These are phyloP conservation scores for Agrochola circellaris DNA, from an alignment of 2,888 invertebrate genomes.

Conservation along the genomic window DNA sequence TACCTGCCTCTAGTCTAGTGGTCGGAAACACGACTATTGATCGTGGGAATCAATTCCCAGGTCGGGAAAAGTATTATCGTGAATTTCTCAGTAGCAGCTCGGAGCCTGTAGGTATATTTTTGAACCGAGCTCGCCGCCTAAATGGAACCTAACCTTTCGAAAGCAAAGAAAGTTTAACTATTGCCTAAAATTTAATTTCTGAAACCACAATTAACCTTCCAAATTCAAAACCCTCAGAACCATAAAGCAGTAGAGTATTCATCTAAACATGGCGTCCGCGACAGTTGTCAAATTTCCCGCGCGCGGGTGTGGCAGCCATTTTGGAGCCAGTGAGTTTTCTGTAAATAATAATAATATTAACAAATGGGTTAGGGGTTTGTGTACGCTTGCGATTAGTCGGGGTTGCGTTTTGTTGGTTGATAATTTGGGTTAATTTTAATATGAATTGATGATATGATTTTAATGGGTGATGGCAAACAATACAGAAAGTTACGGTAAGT, in stretches of 20 bases:
- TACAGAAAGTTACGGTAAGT: neutral
- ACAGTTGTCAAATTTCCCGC: conserved; percentile 84
- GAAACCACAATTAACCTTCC: conserved; percentile 9
- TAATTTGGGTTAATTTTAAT: conserved; percentile 32
- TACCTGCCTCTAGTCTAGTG: neutral
- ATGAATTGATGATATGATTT: neutral
- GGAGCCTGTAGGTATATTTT: neutral
- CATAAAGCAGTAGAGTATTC: conserved; percentile 35
- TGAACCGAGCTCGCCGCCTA: no score
- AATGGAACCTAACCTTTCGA: neutral
- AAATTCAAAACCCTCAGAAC: conserved; percentile 30
- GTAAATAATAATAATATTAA: conserved; percentile 58
- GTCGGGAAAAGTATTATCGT: no score
- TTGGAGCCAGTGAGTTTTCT: conserved; percentile 53
- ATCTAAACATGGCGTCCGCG: conserved; percentile 62
- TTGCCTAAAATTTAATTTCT: neutral
- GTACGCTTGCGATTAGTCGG: conserved; percentile 59
- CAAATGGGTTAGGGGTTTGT: conserved; percentile 51
- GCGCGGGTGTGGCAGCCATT: conserved; percentile 65
- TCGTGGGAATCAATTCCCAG: neutral
- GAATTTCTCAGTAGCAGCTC: neutral
- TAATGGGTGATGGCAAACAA: neutral
- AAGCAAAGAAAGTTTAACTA: neutral
- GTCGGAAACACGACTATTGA: neutral
- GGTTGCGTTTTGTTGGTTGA: conserved; percentile 20